These are phyloP conservation scores for Drosophila paramelanica DNA, from an alignment of 2,888 invertebrate species.

Conservation along the genomic window DNA sequence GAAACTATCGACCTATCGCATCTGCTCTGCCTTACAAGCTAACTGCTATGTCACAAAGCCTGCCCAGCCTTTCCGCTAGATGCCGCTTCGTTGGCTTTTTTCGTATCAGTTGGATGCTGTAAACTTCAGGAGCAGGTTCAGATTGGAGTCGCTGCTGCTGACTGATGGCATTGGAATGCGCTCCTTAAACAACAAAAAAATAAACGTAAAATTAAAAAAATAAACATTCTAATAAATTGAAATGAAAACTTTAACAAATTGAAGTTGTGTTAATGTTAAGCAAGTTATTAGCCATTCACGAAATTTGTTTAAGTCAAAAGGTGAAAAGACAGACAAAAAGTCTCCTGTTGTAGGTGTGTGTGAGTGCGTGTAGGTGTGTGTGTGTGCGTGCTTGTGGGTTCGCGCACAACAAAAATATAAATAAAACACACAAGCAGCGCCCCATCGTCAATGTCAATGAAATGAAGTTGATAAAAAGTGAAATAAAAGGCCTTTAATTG, in stretches of 20 bases:
- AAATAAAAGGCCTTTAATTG: conserved; percentile 78
- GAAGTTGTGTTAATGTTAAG: background rate
- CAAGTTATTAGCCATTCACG: conserved; percentile 5
- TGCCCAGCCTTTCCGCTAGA: conserved; percentile 6
- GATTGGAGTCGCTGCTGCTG: conserved; percentile 50
- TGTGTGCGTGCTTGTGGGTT: conserved; percentile 51
- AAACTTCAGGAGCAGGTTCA: conserved; percentile 64
- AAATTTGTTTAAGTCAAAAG: conserved; percentile 23
- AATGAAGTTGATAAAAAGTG: conserved; percentile 77
- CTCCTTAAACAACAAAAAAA: conserved; percentile 52
- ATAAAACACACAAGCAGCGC: conserved; percentile 63
- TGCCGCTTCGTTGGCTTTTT: conserved; percentile 19
- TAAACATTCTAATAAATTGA: background rate
- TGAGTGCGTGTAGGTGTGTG: conserved; percentile 10
- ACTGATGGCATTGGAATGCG: conserved; percentile 68
- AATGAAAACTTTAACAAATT: background rate
- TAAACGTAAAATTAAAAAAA: conserved; percentile 10
- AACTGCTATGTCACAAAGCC: conserved; percentile 4
- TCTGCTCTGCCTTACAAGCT: background rate
- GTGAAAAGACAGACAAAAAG: conserved; percentile 52
- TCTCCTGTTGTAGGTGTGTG: conserved; percentile 43
- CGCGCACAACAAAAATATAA: conserved; percentile 72
- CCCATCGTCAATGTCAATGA: conserved; percentile 70
- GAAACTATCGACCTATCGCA: conserved; percentile 21
- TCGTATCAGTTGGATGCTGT: conserved; percentile 58